A percentile compares a stretch with the other conserved stretches of the same genome.
These are phyloP conservation scores for Cryptocheilus praepositus DNA, from an alignment of 2,888 invertebrate species.

Conservation along the genomic window DNA sequence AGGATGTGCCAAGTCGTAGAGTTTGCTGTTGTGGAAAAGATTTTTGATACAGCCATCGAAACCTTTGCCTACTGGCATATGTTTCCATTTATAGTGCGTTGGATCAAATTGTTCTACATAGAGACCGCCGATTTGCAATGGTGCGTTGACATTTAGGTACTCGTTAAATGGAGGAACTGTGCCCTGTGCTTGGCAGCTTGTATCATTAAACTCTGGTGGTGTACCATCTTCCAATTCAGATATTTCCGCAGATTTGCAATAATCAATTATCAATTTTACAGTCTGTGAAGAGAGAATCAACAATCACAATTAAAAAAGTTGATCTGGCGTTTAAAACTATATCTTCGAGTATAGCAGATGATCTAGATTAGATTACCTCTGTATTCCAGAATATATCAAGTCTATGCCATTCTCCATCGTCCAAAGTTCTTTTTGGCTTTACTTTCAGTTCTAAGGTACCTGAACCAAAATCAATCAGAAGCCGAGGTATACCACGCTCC, in stretches of 20 bases:
- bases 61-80: constrained; percentile 91
- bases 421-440: constrained; percentile 89
- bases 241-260: constrained; percentile 91
- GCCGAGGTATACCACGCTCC: constrained; percentile 91
- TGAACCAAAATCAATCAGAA: constrained; percentile 95
- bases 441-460: constrained; percentile 92
- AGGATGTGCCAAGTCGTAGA: constrained; percentile 96
- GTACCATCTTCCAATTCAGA: constrained; percentile 93
- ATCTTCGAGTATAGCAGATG: background rate
- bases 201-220: constrained; percentile 91
- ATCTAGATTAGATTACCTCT: constrained; percentile 77
- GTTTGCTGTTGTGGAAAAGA: constrained; percentile 94
- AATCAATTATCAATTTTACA: constrained; percentile 94
- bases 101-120: constrained; percentile 94
- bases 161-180: constrained; percentile 96
- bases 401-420: constrained; percentile 99
- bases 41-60: constrained; percentile 98
- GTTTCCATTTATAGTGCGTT: constrained; percentile 92
- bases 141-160: constrained; percentile 96
- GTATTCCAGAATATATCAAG: constrained; percentile 97
- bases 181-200: constrained; percentile 92
- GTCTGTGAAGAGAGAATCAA: constrained; percentile 75
- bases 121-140: constrained; percentile 95
- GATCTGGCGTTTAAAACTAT: too few species aligned
- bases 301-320: too few species aligned